Percentiles rank a stretch among this genome's conserved stretches.
These are phyloP conservation scores for Lineus longissimus DNA, from an alignment of 1,140 invertebrate species.

Conservation along the genomic window DNA sequence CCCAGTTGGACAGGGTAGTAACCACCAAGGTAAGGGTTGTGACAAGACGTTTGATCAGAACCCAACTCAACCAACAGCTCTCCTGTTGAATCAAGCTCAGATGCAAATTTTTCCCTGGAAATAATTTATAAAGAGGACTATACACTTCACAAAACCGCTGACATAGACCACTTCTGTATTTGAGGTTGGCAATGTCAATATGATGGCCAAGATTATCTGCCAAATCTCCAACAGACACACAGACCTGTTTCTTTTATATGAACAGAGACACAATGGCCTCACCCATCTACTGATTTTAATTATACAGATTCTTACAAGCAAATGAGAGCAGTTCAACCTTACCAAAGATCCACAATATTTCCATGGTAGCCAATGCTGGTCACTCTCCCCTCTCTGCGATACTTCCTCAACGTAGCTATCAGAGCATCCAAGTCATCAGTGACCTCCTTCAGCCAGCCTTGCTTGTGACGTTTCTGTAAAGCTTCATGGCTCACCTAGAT, in stretches of 20 bases:
- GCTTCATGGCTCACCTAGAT: slow-evolving; percentile 59
- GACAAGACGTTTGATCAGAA: slow-evolving; percentile 69
- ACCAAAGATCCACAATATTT: slow-evolving; percentile 63
- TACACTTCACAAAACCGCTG: too few relatives aligned
- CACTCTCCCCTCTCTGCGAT: slow-evolving; percentile 40
- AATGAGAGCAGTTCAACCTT: too few relatives aligned
- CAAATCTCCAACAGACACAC: not conserved
- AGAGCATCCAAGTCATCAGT: slow-evolving; percentile 57
- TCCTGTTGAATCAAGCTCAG: slow-evolving; percentile 58
- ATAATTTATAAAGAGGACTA: not conserved
- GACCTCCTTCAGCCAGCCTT: slow-evolving; percentile 65
- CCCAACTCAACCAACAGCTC: slow-evolving; percentile 65
- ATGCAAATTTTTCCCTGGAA: slow-evolving; percentile 59
- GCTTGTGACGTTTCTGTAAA: slow-evolving; percentile 61
- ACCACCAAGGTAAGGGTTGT: slow-evolving; percentile 66
- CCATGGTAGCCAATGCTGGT: slow-evolving; percentile 64
- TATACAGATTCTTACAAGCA: too few relatives aligned
- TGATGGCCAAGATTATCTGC: not conserved
- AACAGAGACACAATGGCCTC: too few relatives aligned
- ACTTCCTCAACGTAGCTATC: slow-evolving; percentile 54
- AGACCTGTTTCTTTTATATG: too few relatives aligned
- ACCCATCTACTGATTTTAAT: too few relatives aligned
- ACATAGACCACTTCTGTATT: too few relatives aligned
- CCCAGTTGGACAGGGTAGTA: slow-evolving; percentile 64
- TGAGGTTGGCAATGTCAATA: not conserved